phyloP scores from a whole-genome alignment of 2,888 invertebrate species.

The Ametastegia equiseti region DNA sequence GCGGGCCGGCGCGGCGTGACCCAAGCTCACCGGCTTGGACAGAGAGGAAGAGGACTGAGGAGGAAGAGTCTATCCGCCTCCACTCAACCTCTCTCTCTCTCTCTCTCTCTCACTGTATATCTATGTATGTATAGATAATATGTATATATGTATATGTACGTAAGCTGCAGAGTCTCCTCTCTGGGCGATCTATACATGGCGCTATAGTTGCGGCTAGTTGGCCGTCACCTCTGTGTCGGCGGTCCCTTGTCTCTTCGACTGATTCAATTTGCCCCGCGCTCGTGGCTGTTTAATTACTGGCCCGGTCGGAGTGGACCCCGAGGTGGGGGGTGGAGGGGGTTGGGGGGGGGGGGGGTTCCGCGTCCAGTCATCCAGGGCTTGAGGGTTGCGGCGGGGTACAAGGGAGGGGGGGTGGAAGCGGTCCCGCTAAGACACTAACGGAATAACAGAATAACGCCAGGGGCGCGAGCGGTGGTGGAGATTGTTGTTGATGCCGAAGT shows the following conservation, averaged over 20 bases:
- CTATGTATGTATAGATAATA: background rate
- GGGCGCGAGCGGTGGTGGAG: slow-evolving; percentile 69
- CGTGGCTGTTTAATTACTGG: slow-evolving; percentile 76
- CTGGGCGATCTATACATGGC: slow-evolving; percentile 36
- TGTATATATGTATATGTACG: background rate
- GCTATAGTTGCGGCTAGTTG: slow-evolving; percentile 74
- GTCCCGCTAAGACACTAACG: slow-evolving; percentile 72
- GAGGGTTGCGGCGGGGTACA: slow-evolving; percentile 6
- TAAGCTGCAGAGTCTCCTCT: background rate
- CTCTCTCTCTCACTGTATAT: background rate
- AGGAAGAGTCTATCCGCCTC: slow-evolving; percentile 27
- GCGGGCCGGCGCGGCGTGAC: background rate
- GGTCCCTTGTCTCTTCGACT: slow-evolving; percentile 75
- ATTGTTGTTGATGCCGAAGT: slow-evolving; percentile 76
- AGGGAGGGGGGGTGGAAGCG: slow-evolving; percentile 44
- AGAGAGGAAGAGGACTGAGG: slow-evolving; percentile 18
- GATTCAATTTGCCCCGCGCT: slow-evolving; percentile 75
- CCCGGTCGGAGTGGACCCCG: slow-evolving; percentile 69
- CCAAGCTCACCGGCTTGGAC: slow-evolving; percentile 8
- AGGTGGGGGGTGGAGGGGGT: slow-evolving; percentile 55
- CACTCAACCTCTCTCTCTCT: background rate
- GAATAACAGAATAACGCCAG: slow-evolving; percentile 66
- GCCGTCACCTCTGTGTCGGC: slow-evolving; percentile 75
- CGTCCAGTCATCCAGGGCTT: slow-evolving; percentile 30
- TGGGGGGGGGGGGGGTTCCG: slow-evolving; percentile 55